Evolutionary conservation across 2,797 vertebrate genomes (phyloP).

Genomic region (Cirrhinus mrigala): DNA sequence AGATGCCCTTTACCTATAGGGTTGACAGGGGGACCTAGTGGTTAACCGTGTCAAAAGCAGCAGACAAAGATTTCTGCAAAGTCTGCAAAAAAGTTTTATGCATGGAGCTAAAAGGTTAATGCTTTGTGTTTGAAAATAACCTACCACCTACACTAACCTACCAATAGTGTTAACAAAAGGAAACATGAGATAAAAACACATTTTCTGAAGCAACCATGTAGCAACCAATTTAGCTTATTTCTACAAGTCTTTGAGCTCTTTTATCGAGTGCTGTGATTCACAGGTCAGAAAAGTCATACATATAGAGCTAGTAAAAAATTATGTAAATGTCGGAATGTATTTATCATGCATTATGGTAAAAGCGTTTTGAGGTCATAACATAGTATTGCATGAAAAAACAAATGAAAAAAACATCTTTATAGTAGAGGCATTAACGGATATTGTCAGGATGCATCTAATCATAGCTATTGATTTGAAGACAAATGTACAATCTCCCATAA

Average conservation of each 20-base stretch:
- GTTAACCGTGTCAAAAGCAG: too few species aligned
- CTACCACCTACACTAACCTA: not conserved
- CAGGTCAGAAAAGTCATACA: not conserved
- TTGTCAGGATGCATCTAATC: not conserved
- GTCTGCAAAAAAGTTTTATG: not conserved
- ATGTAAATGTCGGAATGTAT: too few species aligned
- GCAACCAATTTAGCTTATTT: not conserved
- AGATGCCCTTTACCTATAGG: too few species aligned
- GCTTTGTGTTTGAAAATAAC: not conserved
- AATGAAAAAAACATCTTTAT: not conserved
- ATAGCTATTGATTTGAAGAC: not conserved
- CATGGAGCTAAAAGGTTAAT: not conserved
- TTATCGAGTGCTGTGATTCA: not conserved
- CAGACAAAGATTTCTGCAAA: not conserved
- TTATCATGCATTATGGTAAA: not conserved
- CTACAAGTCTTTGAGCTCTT: not conserved
- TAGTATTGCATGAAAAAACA: not conserved
- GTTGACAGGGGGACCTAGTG: too few species aligned
- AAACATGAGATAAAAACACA: not conserved
- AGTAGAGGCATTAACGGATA: not conserved
- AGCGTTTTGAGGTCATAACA: not conserved
- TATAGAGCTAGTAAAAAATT: not conserved
- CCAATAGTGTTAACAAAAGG: not conserved
- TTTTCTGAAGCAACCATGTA: not conserved
- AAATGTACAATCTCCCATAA: conserved; percentile 21